Percentiles rank a stretch among this genome's conserved stretches.
phyloP scores from a whole-genome alignment of 2,888 invertebrate species.

The Euplexia lucipara region DNA sequence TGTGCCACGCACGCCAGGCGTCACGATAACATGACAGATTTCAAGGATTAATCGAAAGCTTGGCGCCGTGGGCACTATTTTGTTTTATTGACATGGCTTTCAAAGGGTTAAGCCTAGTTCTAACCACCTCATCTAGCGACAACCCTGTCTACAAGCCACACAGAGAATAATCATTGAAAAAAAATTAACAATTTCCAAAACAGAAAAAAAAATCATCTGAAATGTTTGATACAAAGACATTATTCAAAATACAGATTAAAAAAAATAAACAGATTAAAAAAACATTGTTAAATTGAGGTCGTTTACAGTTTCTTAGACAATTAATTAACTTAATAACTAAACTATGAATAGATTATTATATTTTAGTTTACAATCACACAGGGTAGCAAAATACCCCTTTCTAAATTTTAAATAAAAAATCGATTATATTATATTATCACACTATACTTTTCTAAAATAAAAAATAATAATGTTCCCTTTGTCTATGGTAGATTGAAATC shows the following conservation, averaged over 20 bases:
- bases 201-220: not conserved
- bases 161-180: conserved; percentile 4
- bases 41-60: no score
- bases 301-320: conserved; percentile 29
- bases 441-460: conserved; percentile 15
- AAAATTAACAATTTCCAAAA: not conserved
- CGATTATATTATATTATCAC: conserved; percentile 24
- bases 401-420: conserved; percentile 6
- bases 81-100: no score
- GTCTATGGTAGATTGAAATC: conserved; percentile 14
- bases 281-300: conserved; percentile 31
- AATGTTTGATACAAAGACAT: conserved; percentile 20
- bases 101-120: no score
- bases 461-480: conserved; percentile 3
- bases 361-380: conserved; percentile 43
- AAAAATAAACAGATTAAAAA: conserved; percentile 20
- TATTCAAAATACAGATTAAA: not conserved
- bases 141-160: not conserved
- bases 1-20: no score
- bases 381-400: conserved; percentile 18
- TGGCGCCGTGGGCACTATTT: no score
- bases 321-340: conserved; percentile 6
- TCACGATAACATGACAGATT: no score
- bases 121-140: no score
- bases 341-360: conserved; percentile 17